These are phyloP conservation scores for Peromyscus aztecus DNA, from an alignment of 2,797 vertebrate genomes.

Conservation along the genomic window DNA sequence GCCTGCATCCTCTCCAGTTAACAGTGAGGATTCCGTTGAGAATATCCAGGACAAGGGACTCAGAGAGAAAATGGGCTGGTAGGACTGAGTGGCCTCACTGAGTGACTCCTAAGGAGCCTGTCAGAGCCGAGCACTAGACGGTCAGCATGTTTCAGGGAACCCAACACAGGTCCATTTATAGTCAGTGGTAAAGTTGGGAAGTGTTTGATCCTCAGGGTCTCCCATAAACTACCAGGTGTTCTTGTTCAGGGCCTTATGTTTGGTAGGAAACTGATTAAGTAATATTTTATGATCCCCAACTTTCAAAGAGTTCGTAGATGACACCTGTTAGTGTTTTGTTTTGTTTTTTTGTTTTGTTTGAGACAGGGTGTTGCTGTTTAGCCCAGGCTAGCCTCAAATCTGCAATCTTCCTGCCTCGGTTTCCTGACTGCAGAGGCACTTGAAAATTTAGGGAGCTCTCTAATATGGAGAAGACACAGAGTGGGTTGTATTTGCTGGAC, in stretches of 20 bases:
- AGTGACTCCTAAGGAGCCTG: neutral
- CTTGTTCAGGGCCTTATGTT: neutral
- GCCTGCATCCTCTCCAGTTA: neutral
- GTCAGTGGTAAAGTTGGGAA: conserved; percentile 15
- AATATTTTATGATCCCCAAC: neutral
- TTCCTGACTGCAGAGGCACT: neutral
- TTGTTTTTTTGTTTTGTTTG: neutral
- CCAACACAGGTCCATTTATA: fast-evolving
- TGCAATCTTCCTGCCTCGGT: neutral
- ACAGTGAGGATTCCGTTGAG: conserved; percentile 82
- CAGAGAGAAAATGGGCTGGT: conserved; percentile 30
- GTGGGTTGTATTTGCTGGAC: neutral
- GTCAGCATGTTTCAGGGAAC: neutral
- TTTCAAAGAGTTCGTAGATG: conserved; percentile 17
- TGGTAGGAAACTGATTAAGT: neutral
- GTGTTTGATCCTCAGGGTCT: neutral
- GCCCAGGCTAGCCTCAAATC: neutral
- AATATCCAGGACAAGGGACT: conserved; percentile 91
- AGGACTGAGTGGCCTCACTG: neutral
- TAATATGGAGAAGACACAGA: neutral
- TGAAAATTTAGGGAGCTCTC: neutral
- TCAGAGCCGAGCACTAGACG: neutral
- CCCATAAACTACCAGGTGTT: neutral
- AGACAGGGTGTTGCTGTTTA: neutral
- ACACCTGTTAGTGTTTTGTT: neutral